phyloP scores from a whole-genome alignment of 2,113 vertebrate species.

The Setophaga petechia region DNA sequence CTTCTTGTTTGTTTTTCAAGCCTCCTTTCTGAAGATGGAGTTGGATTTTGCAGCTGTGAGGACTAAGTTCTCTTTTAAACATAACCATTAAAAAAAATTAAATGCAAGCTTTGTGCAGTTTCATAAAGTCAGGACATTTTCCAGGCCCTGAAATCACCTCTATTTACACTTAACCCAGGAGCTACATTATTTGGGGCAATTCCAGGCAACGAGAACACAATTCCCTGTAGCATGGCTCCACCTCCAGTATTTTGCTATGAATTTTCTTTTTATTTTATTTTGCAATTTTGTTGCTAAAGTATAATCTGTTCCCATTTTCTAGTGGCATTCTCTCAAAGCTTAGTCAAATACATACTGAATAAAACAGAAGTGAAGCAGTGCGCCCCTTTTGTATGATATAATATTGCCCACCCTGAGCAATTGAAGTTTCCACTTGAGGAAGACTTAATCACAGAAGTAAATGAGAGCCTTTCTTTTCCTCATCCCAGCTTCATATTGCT shows the following conservation, averaged over 20 bases:
- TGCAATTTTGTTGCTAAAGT: not conserved
- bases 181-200: not conserved
- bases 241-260: conserved; percentile 48
- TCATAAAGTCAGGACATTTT: not conserved
- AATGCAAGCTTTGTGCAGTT: not conserved
- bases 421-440: not conserved
- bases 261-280: conserved; percentile 5
- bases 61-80: not conserved
- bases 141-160: not conserved
- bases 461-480: not conserved
- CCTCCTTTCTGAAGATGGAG: not conserved
- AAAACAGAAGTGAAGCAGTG: not conserved
- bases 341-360: not conserved
- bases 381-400: not conserved
- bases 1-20: not conserved
- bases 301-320: not conserved
- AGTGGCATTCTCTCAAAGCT: not conserved
- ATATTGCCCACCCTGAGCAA: not conserved
- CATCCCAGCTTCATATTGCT: not conserved
- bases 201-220: not conserved
- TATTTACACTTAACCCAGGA: not conserved
- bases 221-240: conserved; percentile 61
- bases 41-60: not conserved
- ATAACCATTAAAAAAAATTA: not conserved
- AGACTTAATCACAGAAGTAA: not conserved